These are phyloP conservation scores for Sakesphorus luctuosus DNA, from an alignment of 2,113 vertebrate genomes.

Conservation along the genomic window DNA sequence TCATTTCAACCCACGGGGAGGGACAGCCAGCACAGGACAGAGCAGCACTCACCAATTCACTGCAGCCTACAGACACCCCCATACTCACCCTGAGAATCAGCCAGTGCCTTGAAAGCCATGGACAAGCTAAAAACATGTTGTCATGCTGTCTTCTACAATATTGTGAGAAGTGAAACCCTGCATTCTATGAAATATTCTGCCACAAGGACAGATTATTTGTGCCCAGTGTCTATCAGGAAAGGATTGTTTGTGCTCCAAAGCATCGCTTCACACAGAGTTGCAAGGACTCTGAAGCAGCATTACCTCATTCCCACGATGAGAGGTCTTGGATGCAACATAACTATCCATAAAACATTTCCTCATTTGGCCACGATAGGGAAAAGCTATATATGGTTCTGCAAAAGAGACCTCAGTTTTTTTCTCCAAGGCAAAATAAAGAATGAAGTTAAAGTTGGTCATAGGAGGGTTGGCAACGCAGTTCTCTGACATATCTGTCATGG, in stretches of 20 bases:
- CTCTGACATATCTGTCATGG: background rate
- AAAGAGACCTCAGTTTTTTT: background rate
- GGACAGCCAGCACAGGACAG: background rate
- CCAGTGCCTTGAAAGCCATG: background rate
- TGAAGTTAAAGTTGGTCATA: background rate
- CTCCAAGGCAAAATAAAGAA: background rate
- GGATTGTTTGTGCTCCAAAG: background rate
- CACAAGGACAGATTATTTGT: background rate
- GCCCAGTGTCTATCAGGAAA: background rate
- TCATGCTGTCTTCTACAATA: background rate
- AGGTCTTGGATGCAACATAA: background rate
- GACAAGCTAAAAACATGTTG: background rate
- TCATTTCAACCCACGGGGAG: rapidly evolving
- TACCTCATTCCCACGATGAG: background rate
- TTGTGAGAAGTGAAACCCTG: rapidly evolving
- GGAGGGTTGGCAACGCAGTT: background rate
- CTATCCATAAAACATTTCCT: constrained; percentile 3
- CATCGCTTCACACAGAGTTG: background rate
- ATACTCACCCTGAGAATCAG: rapidly evolving
- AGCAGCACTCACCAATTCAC: background rate
- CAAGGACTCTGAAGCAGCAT: background rate
- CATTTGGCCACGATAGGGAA: background rate
- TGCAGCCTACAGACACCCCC: background rate
- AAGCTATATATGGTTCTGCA: background rate
- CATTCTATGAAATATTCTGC: background rate